phyloP scores from a whole-genome alignment of 2,888 invertebrate genomes.

The Cheilosia grossa region DNA sequence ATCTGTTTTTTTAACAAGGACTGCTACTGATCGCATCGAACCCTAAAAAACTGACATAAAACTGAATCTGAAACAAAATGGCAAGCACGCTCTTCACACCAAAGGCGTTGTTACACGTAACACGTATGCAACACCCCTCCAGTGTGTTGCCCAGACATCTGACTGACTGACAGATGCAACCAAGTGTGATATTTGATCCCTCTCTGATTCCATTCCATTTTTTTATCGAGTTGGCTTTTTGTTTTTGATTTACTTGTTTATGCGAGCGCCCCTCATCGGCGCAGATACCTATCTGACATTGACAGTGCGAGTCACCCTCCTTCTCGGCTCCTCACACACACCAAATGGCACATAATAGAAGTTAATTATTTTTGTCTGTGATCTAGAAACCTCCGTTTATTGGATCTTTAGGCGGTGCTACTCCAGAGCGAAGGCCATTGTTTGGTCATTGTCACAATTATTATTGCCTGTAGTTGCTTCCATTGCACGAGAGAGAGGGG shows the following conservation, averaged over 20 bases:
- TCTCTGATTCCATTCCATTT: constrained; percentile 54
- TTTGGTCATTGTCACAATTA: constrained; percentile 63
- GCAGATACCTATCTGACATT: constrained; percentile 51
- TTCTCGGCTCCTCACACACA: constrained; percentile 20
- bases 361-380: constrained; percentile 70
- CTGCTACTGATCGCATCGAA: constrained; percentile 47
- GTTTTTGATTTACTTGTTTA: constrained; percentile 67
- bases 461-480: constrained; percentile 46
- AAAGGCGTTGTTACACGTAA: constrained; percentile 13
- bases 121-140: constrained; percentile 35
- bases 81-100: constrained; percentile 64
- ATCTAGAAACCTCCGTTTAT: constrained; percentile 54
- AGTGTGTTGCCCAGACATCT: constrained; percentile 22
- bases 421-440: constrained; percentile 52
- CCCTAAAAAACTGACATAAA: constrained; percentile 58
- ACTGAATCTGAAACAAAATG: constrained; percentile 67
- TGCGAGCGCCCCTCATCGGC: constrained; percentile 46
- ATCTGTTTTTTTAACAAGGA: constrained; percentile 38
- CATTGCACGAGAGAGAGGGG: constrained; percentile 39
- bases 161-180: constrained; percentile 71
- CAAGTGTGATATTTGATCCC: constrained; percentile 72
- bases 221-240: constrained; percentile 55
- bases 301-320: constrained; percentile 29
- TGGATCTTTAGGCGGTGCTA: constrained; percentile 63
- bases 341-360: constrained; percentile 72